A percentile compares a stretch with the other conserved stretches of the same genome.
These are phyloP conservation scores for Microcebus griseorufus DNA, from an alignment of 2,113 vertebrate species.

Conservation along the genomic window DNA sequence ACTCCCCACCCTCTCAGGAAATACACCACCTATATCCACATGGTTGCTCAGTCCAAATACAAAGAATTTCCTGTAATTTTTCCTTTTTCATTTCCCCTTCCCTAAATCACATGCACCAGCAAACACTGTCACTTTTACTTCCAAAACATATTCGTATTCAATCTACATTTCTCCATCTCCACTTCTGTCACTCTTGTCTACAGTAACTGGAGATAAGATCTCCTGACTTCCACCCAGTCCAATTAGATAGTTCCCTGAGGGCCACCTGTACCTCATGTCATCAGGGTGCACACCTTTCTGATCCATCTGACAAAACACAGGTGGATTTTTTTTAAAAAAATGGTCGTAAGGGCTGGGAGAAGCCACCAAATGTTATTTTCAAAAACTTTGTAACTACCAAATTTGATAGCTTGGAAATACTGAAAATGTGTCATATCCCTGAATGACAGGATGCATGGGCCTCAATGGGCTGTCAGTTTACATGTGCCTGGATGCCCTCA, in stretches of 20 bases:
- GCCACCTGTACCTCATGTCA: too few species aligned
- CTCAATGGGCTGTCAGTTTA: too few species aligned
- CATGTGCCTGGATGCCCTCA: neutral
- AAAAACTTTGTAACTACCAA: neutral
- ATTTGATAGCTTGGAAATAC: neutral
- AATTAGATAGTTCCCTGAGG: neutral
- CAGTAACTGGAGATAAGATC: neutral
- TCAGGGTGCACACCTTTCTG: neutral
- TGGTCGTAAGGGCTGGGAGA: neutral
- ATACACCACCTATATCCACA: neutral
- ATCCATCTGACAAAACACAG: neutral
- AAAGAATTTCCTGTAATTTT: neutral
- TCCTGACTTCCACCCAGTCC: neutral
- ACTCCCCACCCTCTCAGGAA: neutral
- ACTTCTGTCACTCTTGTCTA: too few species aligned
- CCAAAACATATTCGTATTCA: neutral
- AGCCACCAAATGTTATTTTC: neutral
- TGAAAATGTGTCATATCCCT: neutral
- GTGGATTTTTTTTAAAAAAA: neutral
- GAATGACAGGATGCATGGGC: neutral
- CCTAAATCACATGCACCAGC: neutral
- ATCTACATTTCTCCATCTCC: neutral
- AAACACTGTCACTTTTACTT: neutral
- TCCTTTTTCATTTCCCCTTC: neutral
- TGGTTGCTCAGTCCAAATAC: neutral